phyloP scores from a whole-genome alignment of 2,888 invertebrate genomes.

The Melipona beecheii region DNA sequence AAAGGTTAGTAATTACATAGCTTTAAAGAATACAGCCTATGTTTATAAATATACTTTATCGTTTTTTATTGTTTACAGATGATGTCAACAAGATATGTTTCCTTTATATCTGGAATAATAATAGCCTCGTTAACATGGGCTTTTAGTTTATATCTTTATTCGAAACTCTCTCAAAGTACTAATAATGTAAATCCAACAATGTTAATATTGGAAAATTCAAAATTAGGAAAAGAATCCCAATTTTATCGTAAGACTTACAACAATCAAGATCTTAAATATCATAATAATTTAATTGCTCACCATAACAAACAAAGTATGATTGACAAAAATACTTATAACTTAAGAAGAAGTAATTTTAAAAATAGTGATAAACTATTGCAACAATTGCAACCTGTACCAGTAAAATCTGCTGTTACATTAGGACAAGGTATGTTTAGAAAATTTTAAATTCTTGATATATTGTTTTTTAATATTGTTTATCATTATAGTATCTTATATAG shows the following conservation, averaged over 20 bases:
- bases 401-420: slow-evolving; percentile 77
- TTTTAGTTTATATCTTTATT: slow-evolving; percentile 90
- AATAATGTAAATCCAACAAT: slow-evolving; percentile 82
- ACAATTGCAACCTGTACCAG: slow-evolving; percentile 84
- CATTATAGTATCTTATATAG: background rate
- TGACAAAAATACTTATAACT: slow-evolving; percentile 66
- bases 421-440: slow-evolving; percentile 74
- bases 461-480: background rate
- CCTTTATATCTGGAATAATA: slow-evolving; percentile 90
- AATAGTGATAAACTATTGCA: slow-evolving; percentile 84
- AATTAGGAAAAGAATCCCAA: slow-evolving; percentile 73
- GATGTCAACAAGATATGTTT: slow-evolving; percentile 83
- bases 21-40: background rate
- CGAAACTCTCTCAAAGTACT: slow-evolving; percentile 85
- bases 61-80: slow-evolving; percentile 64
- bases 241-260: slow-evolving; percentile 66
- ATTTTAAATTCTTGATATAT: background rate
- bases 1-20: background rate
- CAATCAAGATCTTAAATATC: slow-evolving; percentile 56
- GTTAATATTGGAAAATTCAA: slow-evolving; percentile 73
- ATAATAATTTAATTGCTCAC: slow-evolving; percentile 59
- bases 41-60: background rate
- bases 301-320: slow-evolving; percentile 52
- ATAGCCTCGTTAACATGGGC: slow-evolving; percentile 91
- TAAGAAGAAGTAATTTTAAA: slow-evolving; percentile 77